Conservation (phyloP, 2,888 invertebrate genomes). For the Pseudoips prasinana region DNA sequence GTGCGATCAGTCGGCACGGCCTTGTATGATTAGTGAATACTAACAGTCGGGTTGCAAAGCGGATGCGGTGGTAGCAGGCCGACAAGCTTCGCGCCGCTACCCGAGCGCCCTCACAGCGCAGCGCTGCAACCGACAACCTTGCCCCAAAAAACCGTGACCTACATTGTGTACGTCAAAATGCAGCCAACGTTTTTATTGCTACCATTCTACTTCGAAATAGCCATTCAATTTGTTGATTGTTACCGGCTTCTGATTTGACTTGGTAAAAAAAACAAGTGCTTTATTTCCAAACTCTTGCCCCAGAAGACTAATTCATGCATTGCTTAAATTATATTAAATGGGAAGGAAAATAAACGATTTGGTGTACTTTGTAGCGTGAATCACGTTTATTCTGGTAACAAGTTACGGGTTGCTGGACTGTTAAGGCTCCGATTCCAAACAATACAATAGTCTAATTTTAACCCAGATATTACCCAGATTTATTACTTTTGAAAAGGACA, state of each 20-base stretch:
- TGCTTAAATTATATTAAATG: slow-evolving; percentile 13
- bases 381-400: slow-evolving; percentile 21
- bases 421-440: no score
- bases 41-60: slow-evolving; percentile 60
- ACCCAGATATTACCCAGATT: no score
- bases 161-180: slow-evolving; percentile 73
- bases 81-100: slow-evolving; percentile 39
- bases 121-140: slow-evolving; percentile 67
- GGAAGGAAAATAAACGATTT: slow-evolving; percentile 19
- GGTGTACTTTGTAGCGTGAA: slow-evolving; percentile 10
- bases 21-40: slow-evolving; percentile 71
- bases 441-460: no score
- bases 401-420: slow-evolving; percentile 5
- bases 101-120: slow-evolving; percentile 27
- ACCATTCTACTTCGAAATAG: slow-evolving; percentile 40
- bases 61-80: slow-evolving; percentile 67
- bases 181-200: slow-evolving; percentile 64
- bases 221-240: slow-evolving; percentile 39
- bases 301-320: slow-evolving; percentile 14
- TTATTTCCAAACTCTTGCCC: slow-evolving; percentile 17
- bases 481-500: no score
- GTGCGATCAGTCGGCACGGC: slow-evolving; percentile 68
- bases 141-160: slow-evolving; percentile 77
- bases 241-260: slow-evolving; percentile 18
- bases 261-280: slow-evolving; percentile 17